These are phyloP conservation scores for Hanleya hanleyi DNA, from an alignment of 2,888 invertebrate species.

Conservation along the genomic window DNA sequence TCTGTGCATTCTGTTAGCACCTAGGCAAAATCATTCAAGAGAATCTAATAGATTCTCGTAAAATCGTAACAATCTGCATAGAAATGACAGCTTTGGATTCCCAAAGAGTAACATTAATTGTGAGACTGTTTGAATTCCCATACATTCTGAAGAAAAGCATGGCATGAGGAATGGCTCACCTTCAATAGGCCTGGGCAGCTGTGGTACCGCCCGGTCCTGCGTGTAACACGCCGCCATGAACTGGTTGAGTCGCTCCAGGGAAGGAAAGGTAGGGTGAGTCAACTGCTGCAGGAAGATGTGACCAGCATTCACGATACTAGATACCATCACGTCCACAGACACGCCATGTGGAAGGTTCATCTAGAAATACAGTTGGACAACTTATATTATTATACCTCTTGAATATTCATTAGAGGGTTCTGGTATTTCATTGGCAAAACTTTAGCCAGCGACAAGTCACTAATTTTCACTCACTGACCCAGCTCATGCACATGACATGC, in stretches of 20 bases:
- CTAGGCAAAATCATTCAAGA: too few relatives aligned
- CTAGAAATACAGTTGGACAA: too few relatives aligned
- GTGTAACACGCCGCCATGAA: slow-evolving; percentile 89
- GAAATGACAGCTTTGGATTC: too few relatives aligned
- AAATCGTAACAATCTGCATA: too few relatives aligned
- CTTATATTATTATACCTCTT: too few relatives aligned
- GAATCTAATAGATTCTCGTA: not conserved
- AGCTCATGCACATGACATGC: too few relatives aligned
- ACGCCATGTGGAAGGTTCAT: slow-evolving; percentile 92
- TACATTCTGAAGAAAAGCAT: too few relatives aligned
- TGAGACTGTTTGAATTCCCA: not conserved
- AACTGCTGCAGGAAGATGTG: slow-evolving; percentile 97
- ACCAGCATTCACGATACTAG: slow-evolving; percentile 88
- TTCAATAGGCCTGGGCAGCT: slow-evolving; percentile 85
- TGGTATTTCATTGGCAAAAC: too few relatives aligned
- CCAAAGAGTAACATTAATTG: not conserved
- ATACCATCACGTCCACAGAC: slow-evolving; percentile 93
- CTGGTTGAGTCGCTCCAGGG: slow-evolving; percentile 84
- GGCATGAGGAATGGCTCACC: slow-evolving; percentile 79
- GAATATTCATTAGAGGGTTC: too few relatives aligned
- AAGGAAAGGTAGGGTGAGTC: slow-evolving; percentile 93
- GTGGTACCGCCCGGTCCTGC: slow-evolving; percentile 82
- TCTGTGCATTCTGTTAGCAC: too few relatives aligned
- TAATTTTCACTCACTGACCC: too few relatives aligned
- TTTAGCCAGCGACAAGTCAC: too few relatives aligned